phyloP scores from a whole-genome alignment of 2,113 vertebrate genomes.

The Maccullochella peelii region DNA sequence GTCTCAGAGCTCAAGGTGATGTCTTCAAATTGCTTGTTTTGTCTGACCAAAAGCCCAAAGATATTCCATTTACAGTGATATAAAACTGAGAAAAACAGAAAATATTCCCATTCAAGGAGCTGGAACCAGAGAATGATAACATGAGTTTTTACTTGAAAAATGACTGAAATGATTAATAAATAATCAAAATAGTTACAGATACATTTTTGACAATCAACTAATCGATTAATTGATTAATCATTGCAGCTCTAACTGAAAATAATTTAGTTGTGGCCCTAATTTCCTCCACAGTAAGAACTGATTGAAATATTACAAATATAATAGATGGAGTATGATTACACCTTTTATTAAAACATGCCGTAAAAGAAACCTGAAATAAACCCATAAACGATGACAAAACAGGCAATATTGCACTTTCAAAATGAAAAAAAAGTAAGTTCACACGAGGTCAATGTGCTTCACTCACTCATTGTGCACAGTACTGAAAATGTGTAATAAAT shows the following conservation, averaged over 20 bases:
- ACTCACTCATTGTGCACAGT: constrained; percentile 11
- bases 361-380: constrained; percentile 69
- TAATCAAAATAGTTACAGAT: neutral
- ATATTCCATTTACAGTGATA: neutral
- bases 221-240: neutral
- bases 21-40: neutral
- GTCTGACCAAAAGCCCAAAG: neutral
- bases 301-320: neutral
- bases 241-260: neutral
- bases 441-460: constrained; percentile 55
- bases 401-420: constrained; percentile 70
- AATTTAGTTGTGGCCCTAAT: neutral
- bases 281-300: neutral
- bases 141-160: neutral
- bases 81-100: neutral
- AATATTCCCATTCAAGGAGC: neutral
- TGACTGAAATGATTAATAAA: neutral
- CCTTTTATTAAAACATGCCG: constrained; percentile 77
- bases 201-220: too few species aligned
- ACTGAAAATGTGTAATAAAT: constrained; percentile 24
- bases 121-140: neutral
- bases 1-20: neutral
- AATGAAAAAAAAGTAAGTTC: constrained; percentile 19
- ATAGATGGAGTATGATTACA: constrained; percentile 30
- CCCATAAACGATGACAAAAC: constrained; percentile 56